Conservation (phyloP, 2,113 vertebrate genomes). For the Thoracochromis brauschi region DNA sequence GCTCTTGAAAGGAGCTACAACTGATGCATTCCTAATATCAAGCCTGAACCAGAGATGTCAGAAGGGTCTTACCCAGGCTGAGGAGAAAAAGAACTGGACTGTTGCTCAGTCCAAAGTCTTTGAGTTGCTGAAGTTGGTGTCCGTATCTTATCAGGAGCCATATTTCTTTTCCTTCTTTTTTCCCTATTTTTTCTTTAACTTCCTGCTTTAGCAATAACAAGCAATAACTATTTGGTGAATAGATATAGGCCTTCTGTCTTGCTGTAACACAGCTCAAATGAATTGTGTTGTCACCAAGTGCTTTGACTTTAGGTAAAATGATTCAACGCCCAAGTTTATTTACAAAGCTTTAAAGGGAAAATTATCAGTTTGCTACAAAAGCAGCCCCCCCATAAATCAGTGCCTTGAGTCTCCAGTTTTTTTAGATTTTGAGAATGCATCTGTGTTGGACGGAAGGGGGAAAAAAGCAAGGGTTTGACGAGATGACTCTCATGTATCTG, state of each 20-base stretch:
- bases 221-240: neutral
- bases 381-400: neutral
- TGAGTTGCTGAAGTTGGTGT: neutral
- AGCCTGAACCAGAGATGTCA: neutral
- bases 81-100: neutral
- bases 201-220: neutral
- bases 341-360: neutral
- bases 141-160: neutral
- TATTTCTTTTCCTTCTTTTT: neutral
- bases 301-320: neutral
- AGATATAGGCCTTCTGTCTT: neutral
- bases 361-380: neutral
- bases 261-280: neutral
- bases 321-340: neutral
- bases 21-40: neutral
- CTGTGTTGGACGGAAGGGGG: neutral
- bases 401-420: neutral
- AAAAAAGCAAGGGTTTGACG: neutral
- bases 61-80: neutral
- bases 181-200: neutral
- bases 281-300: neutral
- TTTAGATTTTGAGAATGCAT: neutral
- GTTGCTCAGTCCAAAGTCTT: neutral
- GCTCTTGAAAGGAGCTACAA: neutral
- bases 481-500: neutral